phyloP scores from a whole-genome alignment of 2,113 vertebrate species.

The Callithrix jacchus region DNA sequence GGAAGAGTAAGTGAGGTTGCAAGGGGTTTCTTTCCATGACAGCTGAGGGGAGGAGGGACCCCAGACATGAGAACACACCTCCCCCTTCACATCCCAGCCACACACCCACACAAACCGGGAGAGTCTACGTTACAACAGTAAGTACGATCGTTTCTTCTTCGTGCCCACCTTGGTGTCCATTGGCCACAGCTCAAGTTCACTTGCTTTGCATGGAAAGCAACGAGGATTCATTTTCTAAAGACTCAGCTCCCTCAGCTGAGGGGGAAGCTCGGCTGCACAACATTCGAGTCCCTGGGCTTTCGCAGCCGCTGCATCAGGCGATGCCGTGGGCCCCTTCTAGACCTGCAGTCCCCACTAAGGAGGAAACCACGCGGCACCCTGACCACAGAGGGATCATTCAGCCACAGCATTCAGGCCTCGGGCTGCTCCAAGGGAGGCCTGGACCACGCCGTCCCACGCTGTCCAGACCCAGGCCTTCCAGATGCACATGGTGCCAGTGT shows the following conservation, averaged over 20 bases:
- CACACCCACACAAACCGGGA: background rate
- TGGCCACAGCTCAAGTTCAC: background rate
- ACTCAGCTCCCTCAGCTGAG: background rate
- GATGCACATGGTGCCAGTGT: background rate
- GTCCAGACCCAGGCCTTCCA: background rate
- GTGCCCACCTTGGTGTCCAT: background rate
- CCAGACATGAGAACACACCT: background rate
- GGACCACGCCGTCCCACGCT: background rate
- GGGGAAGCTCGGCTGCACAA: background rate
- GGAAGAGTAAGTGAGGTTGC: background rate
- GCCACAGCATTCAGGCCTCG: background rate
- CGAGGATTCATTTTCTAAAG: background rate
- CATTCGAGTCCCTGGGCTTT: background rate
- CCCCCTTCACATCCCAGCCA: background rate
- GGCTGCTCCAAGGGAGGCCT: background rate
- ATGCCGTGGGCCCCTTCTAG: background rate
- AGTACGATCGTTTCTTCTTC: background rate
- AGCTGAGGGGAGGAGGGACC: background rate
- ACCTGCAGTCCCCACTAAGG: background rate
- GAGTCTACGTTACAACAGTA: background rate
- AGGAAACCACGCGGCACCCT: fast-evolving
- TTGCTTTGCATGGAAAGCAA: background rate
- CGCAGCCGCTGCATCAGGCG: fast-evolving
- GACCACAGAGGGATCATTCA: background rate
- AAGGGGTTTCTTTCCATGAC: background rate